A percentile compares a stretch with the other conserved stretches of the same genome.
These are phyloP conservation scores for Chromobotia macracanthus DNA, from an alignment of 2,797 vertebrate species.

Conservation along the genomic window DNA sequence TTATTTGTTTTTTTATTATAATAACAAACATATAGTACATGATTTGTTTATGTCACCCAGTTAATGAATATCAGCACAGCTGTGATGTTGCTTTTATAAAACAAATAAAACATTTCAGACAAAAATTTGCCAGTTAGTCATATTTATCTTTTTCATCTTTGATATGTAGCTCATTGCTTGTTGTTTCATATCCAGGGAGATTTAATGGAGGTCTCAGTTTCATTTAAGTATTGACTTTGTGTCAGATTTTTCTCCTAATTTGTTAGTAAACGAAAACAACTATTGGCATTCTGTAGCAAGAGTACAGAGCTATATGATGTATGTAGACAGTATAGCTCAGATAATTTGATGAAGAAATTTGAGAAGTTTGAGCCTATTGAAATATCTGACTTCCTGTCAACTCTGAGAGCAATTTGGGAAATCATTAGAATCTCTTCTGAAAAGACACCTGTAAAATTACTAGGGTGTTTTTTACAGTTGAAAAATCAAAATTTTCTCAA, in stretches of 20 bases:
- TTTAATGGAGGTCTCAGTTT: not conserved
- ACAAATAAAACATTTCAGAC: too few species aligned
- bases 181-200: not conserved
- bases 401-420: not conserved
- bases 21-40: conserved; percentile 63
- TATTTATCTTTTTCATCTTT: not conserved
- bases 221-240: not conserved
- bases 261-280: not conserved
- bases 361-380: not conserved
- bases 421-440: too few species aligned
- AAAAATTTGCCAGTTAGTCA: too few species aligned
- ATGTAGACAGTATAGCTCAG: not conserved
- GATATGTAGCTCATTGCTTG: not conserved
- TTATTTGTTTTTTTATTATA: conserved; percentile 66
- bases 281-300: not conserved
- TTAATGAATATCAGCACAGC: too few species aligned
- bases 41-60: not conserved
- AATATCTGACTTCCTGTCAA: not conserved
- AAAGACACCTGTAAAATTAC: not conserved
- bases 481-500: not conserved
- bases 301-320: not conserved
- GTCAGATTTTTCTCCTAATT: not conserved
- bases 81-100: too few species aligned
- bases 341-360: not conserved
- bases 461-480: too few species aligned